Evolutionary conservation across 2,113 vertebrate genomes (phyloP), one percentile per base, ranked within the genome.

Genomic region (Corvus hawaiiensis): DNA sequence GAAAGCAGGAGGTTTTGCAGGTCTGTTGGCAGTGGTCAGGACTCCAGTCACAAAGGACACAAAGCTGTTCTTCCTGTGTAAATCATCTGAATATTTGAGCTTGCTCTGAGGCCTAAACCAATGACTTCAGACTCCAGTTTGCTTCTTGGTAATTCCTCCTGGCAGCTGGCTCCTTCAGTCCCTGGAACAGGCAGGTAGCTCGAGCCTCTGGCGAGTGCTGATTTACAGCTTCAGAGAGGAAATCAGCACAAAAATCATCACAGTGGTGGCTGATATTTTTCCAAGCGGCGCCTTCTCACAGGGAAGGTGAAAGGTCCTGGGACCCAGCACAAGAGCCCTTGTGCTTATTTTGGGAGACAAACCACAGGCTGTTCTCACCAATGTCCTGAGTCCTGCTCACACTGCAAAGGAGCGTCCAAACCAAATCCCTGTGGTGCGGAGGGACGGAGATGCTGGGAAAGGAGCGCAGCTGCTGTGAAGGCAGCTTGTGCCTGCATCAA

Each of bases 101-200:
- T 93, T 23, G 0, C 55, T 86, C 82, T 0, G 3, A 84, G 81
- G 48, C 46, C 58, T 24, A 5, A 54, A 69, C 3, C 61, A 71
- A 44, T 19, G 89, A 79, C 77, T 91, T 55, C 51, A 80, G 78
- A 26, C 81, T 71, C 48, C 6, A 24, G 39, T 35, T 85, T 93
- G 55, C 51, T 41, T 58, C 73, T 84, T 41, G 89, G 91, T 92
- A 83, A 90, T 80, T 79, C 51, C 41, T 75, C 7, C 75, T 90
- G 93, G 92, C 93, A 96, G 92, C 79, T 96, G 95, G 62, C 59
- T 83, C 80, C 80, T 49, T 66, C 94, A 39, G 63, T 59, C 94
- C 58, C 75, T 15, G 3, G 75, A 51, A 1, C 63, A 91, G 90
- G 26, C 43, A 64, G 5, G 26, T 67, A 92, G 68, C 89, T 87